Conservation (phyloP, 2,888 invertebrate genomes). For the Hoplodrina blanda region DNA sequence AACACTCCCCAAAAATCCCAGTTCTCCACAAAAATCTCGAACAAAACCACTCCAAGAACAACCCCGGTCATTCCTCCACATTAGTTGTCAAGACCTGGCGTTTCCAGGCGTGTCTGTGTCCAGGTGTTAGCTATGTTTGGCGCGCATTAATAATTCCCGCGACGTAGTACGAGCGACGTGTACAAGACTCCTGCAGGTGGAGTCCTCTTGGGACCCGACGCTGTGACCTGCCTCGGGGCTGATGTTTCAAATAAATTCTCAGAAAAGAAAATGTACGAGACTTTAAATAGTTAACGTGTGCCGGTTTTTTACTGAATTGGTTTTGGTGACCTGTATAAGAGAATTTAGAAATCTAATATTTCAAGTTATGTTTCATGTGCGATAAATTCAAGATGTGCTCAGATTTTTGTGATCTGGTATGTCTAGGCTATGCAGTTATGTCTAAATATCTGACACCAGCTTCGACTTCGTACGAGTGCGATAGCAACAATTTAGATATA, state of each 20-base stretch:
- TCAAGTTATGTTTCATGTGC: neutral
- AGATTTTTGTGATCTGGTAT: too few relatives aligned
- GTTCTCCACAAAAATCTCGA: neutral
- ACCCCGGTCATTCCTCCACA: conserved; percentile 18
- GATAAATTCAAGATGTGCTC: too few relatives aligned
- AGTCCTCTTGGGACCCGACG: conserved; percentile 29
- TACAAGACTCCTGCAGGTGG: conserved; percentile 42
- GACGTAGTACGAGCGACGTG: conserved; percentile 57
- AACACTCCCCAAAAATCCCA: neutral
- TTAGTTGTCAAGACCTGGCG: conserved; percentile 24
- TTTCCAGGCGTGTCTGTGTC: conserved; percentile 31
- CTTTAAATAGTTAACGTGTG: conserved; percentile 18
- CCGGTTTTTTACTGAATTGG: neutral
- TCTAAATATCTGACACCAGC: too few relatives aligned
- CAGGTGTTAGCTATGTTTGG: conserved; percentile 59
- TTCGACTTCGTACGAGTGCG: too few relatives aligned
- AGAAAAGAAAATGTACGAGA: conserved; percentile 4
- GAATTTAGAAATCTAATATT: neutral
- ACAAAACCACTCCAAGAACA: neutral
- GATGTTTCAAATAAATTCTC: conserved; percentile 25
- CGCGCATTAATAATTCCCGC: conserved; percentile 68
- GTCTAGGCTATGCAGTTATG: too few relatives aligned
- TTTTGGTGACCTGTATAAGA: neutral
- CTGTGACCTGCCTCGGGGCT: conserved; percentile 10
- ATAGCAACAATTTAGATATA: too few relatives aligned